Conservation (phyloP, 2,888 invertebrate species). For the Polymixis flavicincta region DNA sequence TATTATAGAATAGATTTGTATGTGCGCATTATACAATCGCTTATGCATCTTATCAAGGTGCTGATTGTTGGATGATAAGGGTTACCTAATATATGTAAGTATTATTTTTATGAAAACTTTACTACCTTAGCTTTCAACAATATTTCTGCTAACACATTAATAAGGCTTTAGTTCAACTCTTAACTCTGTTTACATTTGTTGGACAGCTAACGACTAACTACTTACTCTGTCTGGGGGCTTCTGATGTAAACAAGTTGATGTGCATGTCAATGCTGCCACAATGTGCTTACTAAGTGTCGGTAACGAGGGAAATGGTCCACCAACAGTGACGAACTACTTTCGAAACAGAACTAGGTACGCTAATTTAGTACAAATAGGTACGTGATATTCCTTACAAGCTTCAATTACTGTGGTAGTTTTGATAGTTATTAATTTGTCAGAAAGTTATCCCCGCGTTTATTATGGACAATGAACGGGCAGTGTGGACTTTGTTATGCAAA, state of each 20-base stretch:
- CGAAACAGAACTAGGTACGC: slow-evolving; percentile 8
- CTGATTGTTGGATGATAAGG: not conserved
- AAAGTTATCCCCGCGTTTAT: slow-evolving; percentile 33
- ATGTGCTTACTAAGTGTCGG: slow-evolving; percentile 47
- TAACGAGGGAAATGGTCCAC: slow-evolving; percentile 68
- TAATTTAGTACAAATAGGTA: slow-evolving; percentile 14
- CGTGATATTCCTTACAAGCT: not conserved
- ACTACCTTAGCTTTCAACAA: not conserved
- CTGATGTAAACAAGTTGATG: slow-evolving; percentile 42
- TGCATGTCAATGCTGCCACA: slow-evolving; percentile 31
- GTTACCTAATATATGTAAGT: not conserved
- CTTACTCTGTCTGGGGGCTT: slow-evolving; percentile 1
- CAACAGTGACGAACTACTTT: slow-evolving; percentile 49
- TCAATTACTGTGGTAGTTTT: not conserved
- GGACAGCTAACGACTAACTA: slow-evolving; percentile 3
- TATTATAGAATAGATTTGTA: not conserved
- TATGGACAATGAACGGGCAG: slow-evolving; percentile 46
- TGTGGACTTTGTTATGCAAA: slow-evolving; percentile 44
- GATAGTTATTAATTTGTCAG: slow-evolving; percentile 27
- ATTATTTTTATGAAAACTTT: not conserved
- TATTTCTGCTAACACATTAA: not conserved
- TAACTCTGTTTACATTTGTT: slow-evolving; percentile 2
- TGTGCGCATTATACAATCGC: not conserved
- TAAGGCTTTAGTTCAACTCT: not conserved
- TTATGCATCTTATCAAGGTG: not conserved